phyloP scores from a whole-genome alignment of 1,140 invertebrate genomes.

The Caenorhabditis elegans region DNA sequence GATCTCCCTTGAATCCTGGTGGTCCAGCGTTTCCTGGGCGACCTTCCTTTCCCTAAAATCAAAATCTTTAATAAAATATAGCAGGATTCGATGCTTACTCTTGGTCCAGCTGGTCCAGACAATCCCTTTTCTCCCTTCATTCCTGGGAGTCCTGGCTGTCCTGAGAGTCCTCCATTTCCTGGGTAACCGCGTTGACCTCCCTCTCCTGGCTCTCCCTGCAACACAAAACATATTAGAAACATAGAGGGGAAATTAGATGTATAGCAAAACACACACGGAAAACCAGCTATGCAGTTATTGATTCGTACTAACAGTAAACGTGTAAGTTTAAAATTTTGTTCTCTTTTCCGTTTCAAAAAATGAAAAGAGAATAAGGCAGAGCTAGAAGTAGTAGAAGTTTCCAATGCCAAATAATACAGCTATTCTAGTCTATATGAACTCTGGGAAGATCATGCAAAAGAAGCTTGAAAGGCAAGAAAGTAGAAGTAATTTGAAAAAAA shows the following conservation, averaged over 20 bases:
- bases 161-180: conserved; percentile 59
- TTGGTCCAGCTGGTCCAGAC: conserved; percentile 63
- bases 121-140: conserved; percentile 66
- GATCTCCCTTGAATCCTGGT: conserved; percentile 65
- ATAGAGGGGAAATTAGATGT: background rate
- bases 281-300: conserved; percentile 18
- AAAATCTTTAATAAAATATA: background rate
- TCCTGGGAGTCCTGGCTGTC: conserved; percentile 63
- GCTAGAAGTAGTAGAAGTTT: background rate
- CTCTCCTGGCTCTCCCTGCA: conserved; percentile 65
- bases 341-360: background rate
- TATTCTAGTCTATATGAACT: background rate
- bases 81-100: conserved; percentile 46
- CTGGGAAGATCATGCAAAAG: background rate
- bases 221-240: background rate
- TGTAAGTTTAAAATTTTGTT: background rate
- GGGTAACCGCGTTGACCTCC: conserved; percentile 62
- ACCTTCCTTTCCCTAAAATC: conserved; percentile 64
- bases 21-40: conserved; percentile 59
- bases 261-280: background rate
- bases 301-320: background rate
- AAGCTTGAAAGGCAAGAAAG: conserved; percentile 15
- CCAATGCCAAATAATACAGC: background rate
- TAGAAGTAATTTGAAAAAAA: conserved; percentile 10
- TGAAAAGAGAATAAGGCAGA: background rate